phyloP scores from a whole-genome alignment of 2,113 vertebrate genomes.

The Pterocles gutturalis region DNA sequence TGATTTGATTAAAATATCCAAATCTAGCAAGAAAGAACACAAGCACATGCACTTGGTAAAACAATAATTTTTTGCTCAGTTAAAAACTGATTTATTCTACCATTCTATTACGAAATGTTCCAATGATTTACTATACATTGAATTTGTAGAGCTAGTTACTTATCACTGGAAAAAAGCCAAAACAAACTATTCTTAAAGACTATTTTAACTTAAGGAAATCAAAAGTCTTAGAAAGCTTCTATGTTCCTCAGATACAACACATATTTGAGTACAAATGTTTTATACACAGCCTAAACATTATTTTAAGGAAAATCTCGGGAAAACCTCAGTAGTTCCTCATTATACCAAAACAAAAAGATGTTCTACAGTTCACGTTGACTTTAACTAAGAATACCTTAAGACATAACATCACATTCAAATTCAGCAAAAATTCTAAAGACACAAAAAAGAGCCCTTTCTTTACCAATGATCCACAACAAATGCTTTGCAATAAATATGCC shows the following conservation, averaged over 20 bases:
- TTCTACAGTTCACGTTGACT: background rate
- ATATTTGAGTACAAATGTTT: background rate
- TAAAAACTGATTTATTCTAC: conserved; percentile 8
- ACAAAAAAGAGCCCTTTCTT: background rate
- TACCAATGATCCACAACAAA: background rate
- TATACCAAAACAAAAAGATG: background rate
- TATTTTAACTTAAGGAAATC: background rate
- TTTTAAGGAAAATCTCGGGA: background rate
- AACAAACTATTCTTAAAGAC: background rate
- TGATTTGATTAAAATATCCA: background rate
- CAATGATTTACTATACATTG: background rate
- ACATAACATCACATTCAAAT: background rate
- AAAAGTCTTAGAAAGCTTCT: background rate
- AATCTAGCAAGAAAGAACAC: background rate
- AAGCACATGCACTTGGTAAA: background rate
- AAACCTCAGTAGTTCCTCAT: background rate
- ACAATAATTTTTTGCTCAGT: background rate
- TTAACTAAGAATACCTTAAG: background rate
- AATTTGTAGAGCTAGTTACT: background rate
- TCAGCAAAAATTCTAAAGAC: background rate
- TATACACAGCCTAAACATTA: background rate
- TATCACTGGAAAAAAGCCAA: background rate
- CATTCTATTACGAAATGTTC: background rate
- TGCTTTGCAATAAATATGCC: background rate
- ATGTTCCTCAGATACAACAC: background rate